Percentiles rank a stretch among this genome's conserved stretches.
Conservation (phyloP, 2,113 vertebrate genomes). For the Bucco capensis region DNA sequence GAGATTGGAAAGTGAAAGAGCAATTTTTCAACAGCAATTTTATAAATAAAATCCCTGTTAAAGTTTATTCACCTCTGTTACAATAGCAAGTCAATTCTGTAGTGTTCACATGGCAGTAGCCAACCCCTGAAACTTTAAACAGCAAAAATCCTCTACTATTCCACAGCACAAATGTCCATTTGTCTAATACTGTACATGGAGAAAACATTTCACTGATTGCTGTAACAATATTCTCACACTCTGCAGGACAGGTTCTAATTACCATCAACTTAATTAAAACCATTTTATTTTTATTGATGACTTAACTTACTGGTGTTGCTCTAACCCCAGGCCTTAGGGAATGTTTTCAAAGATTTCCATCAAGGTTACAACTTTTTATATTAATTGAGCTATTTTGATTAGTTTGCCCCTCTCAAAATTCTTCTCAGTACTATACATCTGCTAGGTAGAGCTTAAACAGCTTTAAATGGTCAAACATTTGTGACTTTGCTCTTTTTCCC, state of each 20-base stretch:
- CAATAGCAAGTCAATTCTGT: not conserved
- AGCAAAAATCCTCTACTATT: not conserved
- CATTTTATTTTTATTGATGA: slow-evolving; percentile 44
- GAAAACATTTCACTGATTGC: not conserved
- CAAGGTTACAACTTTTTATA: not conserved
- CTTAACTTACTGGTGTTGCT: not conserved
- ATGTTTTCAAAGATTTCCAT: slow-evolving; percentile 9
- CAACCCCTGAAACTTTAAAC: not conserved
- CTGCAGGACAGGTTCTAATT: slow-evolving; percentile 15
- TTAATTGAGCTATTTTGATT: slow-evolving; percentile 39
- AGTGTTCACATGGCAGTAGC: not conserved
- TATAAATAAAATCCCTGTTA: slow-evolving; percentile 20
- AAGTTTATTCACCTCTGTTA: not conserved
- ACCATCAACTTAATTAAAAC: slow-evolving; percentile 45
- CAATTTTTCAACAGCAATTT: slow-evolving; percentile 19
- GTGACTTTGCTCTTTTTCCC: not conserved
- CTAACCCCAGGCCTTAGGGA: not conserved
- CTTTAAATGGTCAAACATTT: not conserved
- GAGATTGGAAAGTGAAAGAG: not conserved
- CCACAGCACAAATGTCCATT: not conserved
- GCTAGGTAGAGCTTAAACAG: not conserved
- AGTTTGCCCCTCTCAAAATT: not conserved
- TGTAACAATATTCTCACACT: not conserved
- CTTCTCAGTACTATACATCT: not conserved
- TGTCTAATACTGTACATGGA: not conserved